These are phyloP conservation scores for Poecilia velifera DNA, from an alignment of 2,797 vertebrate genomes.

Conservation along the genomic window DNA sequence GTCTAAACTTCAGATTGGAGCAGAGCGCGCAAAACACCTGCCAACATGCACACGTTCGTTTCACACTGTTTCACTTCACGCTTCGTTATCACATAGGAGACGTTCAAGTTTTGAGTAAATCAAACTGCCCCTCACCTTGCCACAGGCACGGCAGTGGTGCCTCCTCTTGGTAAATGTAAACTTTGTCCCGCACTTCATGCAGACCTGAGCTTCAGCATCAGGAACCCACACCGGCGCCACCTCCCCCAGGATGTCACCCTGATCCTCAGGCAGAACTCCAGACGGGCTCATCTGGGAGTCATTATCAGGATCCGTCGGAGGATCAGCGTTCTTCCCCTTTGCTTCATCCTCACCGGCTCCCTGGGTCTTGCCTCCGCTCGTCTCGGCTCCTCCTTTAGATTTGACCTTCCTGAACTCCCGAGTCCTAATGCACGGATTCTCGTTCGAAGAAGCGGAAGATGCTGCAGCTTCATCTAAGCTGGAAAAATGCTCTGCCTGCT, in stretches of 20 bases:
- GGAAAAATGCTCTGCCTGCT: constrained; percentile 86
- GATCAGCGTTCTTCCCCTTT: constrained; percentile 29
- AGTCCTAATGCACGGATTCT: constrained; percentile 61
- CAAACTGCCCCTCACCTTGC: constrained; percentile 86
- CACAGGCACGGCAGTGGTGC: constrained; percentile 97
- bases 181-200: constrained; percentile 96
- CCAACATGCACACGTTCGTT: constrained; percentile 27
- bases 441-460: constrained; percentile 34
- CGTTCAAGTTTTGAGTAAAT: background rate
- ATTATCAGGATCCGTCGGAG: constrained; percentile 82
- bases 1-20: constrained; percentile 93
- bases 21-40: constrained; percentile 97
- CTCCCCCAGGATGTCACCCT: constrained; percentile 85
- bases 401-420: constrained; percentile 67
- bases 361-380: constrained; percentile 76
- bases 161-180: constrained; percentile 99
- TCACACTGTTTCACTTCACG: background rate
- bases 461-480: constrained; percentile 79
- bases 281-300: constrained; percentile 83
- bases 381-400: constrained; percentile 35
- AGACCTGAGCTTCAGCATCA: constrained; percentile 94
- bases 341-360: constrained; percentile 73
- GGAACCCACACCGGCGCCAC: constrained; percentile 95
- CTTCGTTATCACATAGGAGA: background rate
- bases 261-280: constrained; percentile 83